Conservation (phyloP, 2,797 vertebrate species). For the Rhabdophis nuchalis region DNA sequence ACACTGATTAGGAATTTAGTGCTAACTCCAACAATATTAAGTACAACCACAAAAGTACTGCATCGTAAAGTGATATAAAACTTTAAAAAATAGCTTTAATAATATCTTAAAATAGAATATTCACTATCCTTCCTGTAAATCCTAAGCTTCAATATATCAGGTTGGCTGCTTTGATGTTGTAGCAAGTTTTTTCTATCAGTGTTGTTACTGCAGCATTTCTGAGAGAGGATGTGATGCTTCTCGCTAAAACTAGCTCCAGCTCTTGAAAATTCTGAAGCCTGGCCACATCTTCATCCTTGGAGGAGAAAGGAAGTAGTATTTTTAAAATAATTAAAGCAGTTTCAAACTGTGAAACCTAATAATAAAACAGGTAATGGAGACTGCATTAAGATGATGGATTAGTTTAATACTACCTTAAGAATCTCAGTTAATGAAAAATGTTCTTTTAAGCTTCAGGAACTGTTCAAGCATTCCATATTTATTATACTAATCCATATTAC, state of each 20-base stretch:
- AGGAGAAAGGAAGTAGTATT: constrained; percentile 17
- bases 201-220: constrained; percentile 59
- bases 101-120: constrained; percentile 43
- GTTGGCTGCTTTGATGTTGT: constrained; percentile 85
- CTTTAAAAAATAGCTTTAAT: constrained; percentile 41
- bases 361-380: neutral
- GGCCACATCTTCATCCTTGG: constrained; percentile 88
- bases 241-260: constrained; percentile 82
- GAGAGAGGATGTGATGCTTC: constrained; percentile 71
- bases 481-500: neutral
- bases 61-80: constrained; percentile 53
- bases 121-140: neutral
- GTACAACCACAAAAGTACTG: constrained; percentile 32
- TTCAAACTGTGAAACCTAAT: neutral
- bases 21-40: constrained; percentile 12
- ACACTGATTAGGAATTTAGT: neutral
- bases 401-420: neutral
- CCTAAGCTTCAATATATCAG: constrained; percentile 80
- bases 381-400: neutral
- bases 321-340: neutral
- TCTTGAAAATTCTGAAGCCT: constrained; percentile 92
- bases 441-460: neutral
- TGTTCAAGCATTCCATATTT: neutral
- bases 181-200: constrained; percentile 79
- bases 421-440: neutral